phyloP scores from a whole-genome alignment of 1,140 invertebrate genomes.

The Pseudomyrmex pallidus region DNA sequence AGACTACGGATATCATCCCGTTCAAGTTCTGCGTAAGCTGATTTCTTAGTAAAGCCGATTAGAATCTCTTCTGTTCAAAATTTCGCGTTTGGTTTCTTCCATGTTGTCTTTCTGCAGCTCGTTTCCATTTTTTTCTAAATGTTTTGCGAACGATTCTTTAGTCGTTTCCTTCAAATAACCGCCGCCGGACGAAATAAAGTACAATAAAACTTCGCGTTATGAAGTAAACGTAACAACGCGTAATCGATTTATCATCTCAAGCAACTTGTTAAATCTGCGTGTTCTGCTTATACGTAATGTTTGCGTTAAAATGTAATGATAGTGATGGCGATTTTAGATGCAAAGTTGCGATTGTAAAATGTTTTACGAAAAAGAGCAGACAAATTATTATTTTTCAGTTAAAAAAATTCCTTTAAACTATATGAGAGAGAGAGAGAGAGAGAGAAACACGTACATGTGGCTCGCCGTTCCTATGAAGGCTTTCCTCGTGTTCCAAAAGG shows the following conservation, averaged over 20 bases:
- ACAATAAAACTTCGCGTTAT: neutral
- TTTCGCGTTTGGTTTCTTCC: slow-evolving; percentile 35
- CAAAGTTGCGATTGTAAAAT: neutral
- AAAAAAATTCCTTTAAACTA: neutral
- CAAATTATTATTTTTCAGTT: neutral
- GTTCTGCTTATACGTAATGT: neutral
- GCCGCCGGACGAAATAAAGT: neutral
- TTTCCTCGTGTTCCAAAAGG: slow-evolving; percentile 96
- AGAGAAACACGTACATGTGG: slow-evolving; percentile 88
- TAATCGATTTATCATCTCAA: slow-evolving; percentile 29
- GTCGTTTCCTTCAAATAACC: slow-evolving; percentile 13
- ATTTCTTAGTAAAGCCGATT: slow-evolving; percentile 68
- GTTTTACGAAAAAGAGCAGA: neutral
- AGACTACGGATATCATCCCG: slow-evolving; percentile 47
- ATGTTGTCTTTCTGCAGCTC: neutral
- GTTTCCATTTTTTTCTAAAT: neutral
- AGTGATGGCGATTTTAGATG: neutral
- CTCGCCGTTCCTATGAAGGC: slow-evolving; percentile 91
- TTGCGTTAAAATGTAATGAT: neutral
- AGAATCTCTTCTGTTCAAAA: slow-evolving; percentile 35
- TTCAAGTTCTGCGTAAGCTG: slow-evolving; percentile 57
- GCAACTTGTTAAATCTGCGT: slow-evolving; percentile 5
- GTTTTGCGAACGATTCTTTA: neutral
- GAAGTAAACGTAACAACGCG: neutral
- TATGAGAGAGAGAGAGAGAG: neutral